phyloP scores from a whole-genome alignment of 2,113 vertebrate species.

The Brachypteracias leptosomus region DNA sequence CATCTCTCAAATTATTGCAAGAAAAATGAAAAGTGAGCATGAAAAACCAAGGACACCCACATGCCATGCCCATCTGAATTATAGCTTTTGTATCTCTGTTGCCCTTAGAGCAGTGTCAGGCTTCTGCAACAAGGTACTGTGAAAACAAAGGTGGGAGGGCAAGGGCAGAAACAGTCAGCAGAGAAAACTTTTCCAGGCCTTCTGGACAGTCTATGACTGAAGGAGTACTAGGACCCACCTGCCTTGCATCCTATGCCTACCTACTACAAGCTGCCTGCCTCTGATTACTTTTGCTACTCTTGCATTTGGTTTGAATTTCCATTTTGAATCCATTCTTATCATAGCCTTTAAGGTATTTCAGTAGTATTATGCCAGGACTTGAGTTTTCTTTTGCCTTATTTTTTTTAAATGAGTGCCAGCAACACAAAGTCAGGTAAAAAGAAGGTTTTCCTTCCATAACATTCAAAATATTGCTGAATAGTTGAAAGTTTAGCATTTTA shows the following conservation, averaged over 20 bases:
- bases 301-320: background rate
- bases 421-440: background rate
- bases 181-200: background rate
- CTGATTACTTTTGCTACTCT: too few species aligned
- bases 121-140: background rate
- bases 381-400: background rate
- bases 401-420: fast-evolving
- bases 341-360: background rate
- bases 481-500: background rate
- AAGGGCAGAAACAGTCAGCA: background rate
- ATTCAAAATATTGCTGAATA: background rate
- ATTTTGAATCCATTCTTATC: background rate
- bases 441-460: background rate
- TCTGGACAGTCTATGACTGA: background rate
- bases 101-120: background rate
- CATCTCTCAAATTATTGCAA: background rate
- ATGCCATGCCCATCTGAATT: background rate
- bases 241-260: fast-evolving
- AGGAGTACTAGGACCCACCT: background rate
- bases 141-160: fast-evolving
- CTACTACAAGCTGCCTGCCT: fast-evolving
- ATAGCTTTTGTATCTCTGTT: background rate
- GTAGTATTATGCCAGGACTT: background rate
- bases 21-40: background rate
- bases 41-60: background rate